Evolutionary conservation across 2,113 vertebrate genomes (phyloP).

Genomic region (Stigmatopora nigra): DNA sequence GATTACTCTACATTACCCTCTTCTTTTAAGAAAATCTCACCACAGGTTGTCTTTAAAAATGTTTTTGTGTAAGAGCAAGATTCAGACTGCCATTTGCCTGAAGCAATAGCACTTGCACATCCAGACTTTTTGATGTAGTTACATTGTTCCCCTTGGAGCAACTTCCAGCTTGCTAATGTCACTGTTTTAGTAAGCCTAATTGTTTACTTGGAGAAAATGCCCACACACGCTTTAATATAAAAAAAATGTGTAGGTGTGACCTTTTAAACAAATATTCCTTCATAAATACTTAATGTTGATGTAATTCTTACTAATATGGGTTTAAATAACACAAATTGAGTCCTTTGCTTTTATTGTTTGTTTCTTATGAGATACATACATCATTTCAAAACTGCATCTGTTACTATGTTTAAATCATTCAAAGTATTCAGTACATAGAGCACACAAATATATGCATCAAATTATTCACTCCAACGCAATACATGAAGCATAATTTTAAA

Average conservation of each 20-base stretch:
- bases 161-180: slow-evolving; percentile 12
- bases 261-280: background rate
- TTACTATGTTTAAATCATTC: slow-evolving; percentile 2
- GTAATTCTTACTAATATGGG: background rate
- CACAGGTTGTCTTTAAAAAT: slow-evolving; percentile 6
- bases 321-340: background rate
- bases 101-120: slow-evolving; percentile 17
- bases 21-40: slow-evolving; percentile 31
- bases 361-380: background rate
- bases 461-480: too few species aligned
- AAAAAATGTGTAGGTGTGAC: background rate
- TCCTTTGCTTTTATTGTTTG: background rate
- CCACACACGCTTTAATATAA: slow-evolving; percentile 1
- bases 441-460: too few species aligned
- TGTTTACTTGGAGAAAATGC: slow-evolving; percentile 10
- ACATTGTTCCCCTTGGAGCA: slow-evolving; percentile 35
- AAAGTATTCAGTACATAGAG: background rate
- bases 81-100: background rate
- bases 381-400: background rate
- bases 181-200: slow-evolving; percentile 12
- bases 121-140: slow-evolving; percentile 14
- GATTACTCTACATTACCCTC: slow-evolving; percentile 44
- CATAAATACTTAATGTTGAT: background rate
- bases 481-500: too few species aligned
- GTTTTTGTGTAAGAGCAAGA: background rate